These are phyloP conservation scores for Drosophila ironensis DNA, from an alignment of 1,140 invertebrate species.

Conservation along the genomic window DNA sequence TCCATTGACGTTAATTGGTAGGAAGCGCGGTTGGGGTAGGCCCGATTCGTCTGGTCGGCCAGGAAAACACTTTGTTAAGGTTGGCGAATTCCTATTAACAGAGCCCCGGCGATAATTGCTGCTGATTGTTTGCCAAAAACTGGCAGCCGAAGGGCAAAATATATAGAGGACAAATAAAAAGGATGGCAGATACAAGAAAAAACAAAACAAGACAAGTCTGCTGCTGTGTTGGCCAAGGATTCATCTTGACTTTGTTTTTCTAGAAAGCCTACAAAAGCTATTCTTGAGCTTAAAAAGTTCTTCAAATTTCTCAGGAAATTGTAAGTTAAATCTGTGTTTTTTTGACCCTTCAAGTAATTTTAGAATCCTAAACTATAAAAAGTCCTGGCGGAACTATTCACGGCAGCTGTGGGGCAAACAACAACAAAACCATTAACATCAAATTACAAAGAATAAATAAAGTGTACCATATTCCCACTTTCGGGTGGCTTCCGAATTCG, in stretches of 20 bases:
- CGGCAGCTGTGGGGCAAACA: slow-evolving; percentile 4
- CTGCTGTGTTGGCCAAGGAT: background rate
- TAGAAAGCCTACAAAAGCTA: slow-evolving; percentile 3
- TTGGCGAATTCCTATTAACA: slow-evolving; percentile 19
- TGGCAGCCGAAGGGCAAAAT: slow-evolving; percentile 21
- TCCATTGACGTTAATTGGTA: slow-evolving; percentile 62
- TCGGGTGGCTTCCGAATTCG: background rate
- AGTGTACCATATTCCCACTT: slow-evolving; percentile 44
- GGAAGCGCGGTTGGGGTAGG: slow-evolving; percentile 7
- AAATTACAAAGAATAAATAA: slow-evolving; percentile 68
- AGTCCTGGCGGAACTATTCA: slow-evolving; percentile 10
- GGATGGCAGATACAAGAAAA: slow-evolving; percentile 4
- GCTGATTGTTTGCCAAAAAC: slow-evolving; percentile 72
- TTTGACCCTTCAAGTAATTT: slow-evolving; percentile 14
- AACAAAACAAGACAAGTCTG: background rate
- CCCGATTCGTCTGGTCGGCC: slow-evolving; percentile 1
- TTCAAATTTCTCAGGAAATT: background rate
- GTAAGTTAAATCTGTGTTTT: slow-evolving; percentile 5
- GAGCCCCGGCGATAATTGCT: slow-evolving; percentile 59
- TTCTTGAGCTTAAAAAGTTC: background rate
- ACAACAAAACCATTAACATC: slow-evolving; percentile 64
- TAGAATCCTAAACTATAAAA: slow-evolving; percentile 14
- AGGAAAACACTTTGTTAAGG: background rate
- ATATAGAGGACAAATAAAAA: no score
- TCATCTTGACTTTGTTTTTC: background rate